Evolutionary conservation across 2,888 invertebrate genomes (phyloP), one percentile per base, ranked within the genome.

Genomic region (Brachylomia viminalis): DNA sequence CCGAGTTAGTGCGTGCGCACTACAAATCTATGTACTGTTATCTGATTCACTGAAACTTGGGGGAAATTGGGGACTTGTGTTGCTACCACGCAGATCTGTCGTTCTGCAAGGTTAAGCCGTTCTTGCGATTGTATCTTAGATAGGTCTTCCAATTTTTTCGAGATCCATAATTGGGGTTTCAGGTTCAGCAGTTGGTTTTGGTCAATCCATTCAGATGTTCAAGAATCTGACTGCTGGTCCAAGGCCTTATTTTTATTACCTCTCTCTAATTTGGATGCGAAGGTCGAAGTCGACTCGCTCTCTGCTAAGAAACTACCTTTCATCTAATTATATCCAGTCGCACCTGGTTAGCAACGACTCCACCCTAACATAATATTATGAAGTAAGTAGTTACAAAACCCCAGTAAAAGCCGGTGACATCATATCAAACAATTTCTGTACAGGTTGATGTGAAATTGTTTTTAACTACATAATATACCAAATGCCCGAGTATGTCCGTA

Each of bases 401-500:
- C n/a, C 15, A 49, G 65, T 59, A 66, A 20, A 61, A 59, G 62
- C 17, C 67, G 65, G 69, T 79, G 79, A 78, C 59, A 84, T 83
- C 75, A 72, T 75, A 73, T 78, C 33, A 72, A 75, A 77, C 68
- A 83, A 75, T 82, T 79, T 49, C 65, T 79, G 52, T 54, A 71
- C 82, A 87, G 85, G 86, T 89, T 85, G 61, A 74, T 75, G 70
- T 80, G 76, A 84, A 87, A 89, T 89, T 74, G 79, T 86, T 86
- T 79, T 68, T 75, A 84, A 76, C 71, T 84, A 86, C 82, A 80
- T 82, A 77, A 84, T 88, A 77, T 85, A 87, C 87, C 82, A 88
- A 90, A 89, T 88, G 87, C 83, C 84, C 81, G 77, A 85, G 87
- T 88, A 75, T 87, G 83, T 89, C 87, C 89, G 87, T 81, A 72